Conservation (phyloP, 2,797 vertebrate genomes). For the Phrynocephalus forsythii region DNA sequence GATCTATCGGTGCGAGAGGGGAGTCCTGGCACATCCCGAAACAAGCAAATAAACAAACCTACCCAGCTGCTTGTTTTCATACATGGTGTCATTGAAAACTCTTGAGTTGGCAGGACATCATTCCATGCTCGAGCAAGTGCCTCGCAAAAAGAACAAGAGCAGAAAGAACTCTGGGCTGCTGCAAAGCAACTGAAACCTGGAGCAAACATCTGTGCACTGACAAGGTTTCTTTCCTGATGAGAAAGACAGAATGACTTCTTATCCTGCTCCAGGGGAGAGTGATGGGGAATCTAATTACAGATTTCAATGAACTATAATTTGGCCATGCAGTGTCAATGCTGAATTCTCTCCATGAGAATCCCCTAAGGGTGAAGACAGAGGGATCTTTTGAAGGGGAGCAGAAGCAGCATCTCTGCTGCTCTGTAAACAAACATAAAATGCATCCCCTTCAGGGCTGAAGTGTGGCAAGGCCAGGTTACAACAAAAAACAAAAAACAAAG, state of each 20-base stretch:
- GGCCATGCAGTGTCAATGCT: background rate
- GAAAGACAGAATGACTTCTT: background rate
- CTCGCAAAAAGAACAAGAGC: background rate
- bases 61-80: conserved; percentile 18
- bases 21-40: background rate
- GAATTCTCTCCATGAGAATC: background rate
- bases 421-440: background rate
- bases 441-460: background rate
- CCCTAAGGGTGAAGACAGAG: background rate
- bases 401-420: background rate
- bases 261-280: background rate
- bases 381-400: background rate
- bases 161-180: background rate
- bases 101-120: background rate
- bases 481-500: no score
- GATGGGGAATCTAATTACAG: background rate
- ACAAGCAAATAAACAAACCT: background rate
- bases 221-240: background rate
- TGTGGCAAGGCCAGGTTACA: no score
- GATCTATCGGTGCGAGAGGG: conserved; percentile 2
- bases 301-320: background rate
- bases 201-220: background rate
- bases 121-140: background rate
- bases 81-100: background rate
- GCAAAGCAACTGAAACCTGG: background rate